Evolutionary conservation across 2,797 vertebrate species (phyloP), one percentile per base, ranked within the genome.

Genomic region (Muraenolepis orangiensis): DNA sequence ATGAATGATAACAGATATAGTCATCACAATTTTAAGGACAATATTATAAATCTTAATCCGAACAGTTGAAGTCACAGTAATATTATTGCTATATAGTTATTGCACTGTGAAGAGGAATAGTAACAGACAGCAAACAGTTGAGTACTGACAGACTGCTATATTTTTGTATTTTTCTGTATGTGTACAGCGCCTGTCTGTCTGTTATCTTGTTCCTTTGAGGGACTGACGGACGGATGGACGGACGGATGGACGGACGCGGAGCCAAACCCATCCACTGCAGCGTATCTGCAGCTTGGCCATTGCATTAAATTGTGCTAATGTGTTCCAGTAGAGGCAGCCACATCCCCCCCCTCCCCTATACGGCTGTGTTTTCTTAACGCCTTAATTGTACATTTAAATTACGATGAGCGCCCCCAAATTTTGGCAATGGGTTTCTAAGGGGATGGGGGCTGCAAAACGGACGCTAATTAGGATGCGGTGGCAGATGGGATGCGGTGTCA

Each of bases 341-440:
- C n/a, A n/a, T n/a, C n/a, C n/a, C n/a, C n/a, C n/a, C n/a, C n/a
- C n/a, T n/a, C n/a, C n/a, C n/a, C n/a, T n/a, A n/a, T n/a, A n/a
- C n/a, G n/a, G n/a, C n/a, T n/a, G n/a, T n/a, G n/a, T n/a, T n/a
- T n/a, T n/a, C n/a, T n/a, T n/a, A n/a, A n/a, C n/a, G n/a, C n/a
- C n/a, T 57, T 57, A 57, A 57, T 57, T 57, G n/a, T 57, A 11
- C 51, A 57, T 57, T 57, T 57, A 57, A 57, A 57, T 57, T 57
- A 57, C 51, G 23, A 7, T 6, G 23, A 7, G n/a, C n/a, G n/a
- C n/a, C n/a, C 51, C 51, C 8, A 6, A 26, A n/a, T n/a, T n/a
- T n/a, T n/a, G n/a, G n/a, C n/a, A 34, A 8, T 7, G 23, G 51
- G n/a, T 23, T 57, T 11, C 51, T 57, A 7, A n/a, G 32, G 32